Evolutionary conservation across 2,797 vertebrate species (phyloP), one percentile per base, ranked within the genome.

Genomic region (Gobionotothen gibberifrons): DNA sequence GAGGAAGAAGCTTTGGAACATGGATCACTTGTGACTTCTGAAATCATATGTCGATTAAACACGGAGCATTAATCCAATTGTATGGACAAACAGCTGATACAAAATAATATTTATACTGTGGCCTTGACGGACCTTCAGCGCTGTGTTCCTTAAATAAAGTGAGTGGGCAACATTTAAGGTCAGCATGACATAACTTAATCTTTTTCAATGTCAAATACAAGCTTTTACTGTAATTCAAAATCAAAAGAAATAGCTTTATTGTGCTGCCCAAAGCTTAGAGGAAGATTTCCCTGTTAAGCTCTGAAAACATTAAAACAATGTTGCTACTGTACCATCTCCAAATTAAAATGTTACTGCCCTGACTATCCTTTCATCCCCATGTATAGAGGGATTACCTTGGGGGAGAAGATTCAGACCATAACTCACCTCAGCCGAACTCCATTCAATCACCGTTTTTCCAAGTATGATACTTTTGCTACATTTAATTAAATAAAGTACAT

Each of bases 171-270:
- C 78, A 79, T 93, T 92, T 91, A 87, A 89, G 94, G 94, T 92
- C 92, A 93, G 66, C 78, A 88, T 91, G 90, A 95, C 93, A 93
- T 93, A 94, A 96, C 96, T 92, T 96, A 97, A 97, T 97, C 93
- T 95, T 94, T 90, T 87, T 94, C 93, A 94, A 92, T 94, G 96
- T 95, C 90, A 91, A 86, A 94, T 92, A 71, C 68, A 63, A 70
- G 94, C 93, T 96, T 96, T 97, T 92, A 94, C 91, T 94, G 94
- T 96, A 95, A 96, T 95, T 96, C 91, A 94, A 92, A 95, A 93
- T 76, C 79, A 75, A 48, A 89, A 90, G 88, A 84, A 93, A 92
- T 91, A 78, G 84, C 86, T 83, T 85, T 85, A 87, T 82, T 65
- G 78, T 71, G 61, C 64, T 75, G 74, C 74, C 74, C 14, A 19